A percentile compares a stretch with the other conserved stretches of the same genome.
These are phyloP conservation scores for Stegodyphus dumicola DNA, from an alignment of 1,140 invertebrate species.

Conservation along the genomic window DNA sequence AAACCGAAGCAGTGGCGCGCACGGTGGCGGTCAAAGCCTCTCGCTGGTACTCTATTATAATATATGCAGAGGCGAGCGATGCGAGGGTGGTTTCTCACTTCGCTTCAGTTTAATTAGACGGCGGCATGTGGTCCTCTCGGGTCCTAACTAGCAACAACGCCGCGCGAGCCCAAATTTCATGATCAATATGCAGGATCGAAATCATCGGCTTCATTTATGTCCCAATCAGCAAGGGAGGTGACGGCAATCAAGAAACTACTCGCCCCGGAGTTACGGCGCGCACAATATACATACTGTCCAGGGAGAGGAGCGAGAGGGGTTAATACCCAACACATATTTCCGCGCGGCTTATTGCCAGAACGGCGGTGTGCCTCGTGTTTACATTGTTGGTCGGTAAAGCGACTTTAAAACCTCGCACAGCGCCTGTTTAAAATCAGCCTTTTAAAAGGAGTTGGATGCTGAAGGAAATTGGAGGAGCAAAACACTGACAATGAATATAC, in stretches of 20 bases:
- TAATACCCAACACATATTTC: conserved; percentile 58
- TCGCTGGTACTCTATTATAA: conserved; percentile 57
- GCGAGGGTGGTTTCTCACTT: conserved; percentile 46
- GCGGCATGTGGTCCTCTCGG: conserved; percentile 33
- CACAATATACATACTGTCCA: background rate
- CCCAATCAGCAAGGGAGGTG: conserved; percentile 56
- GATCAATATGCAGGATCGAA: conserved; percentile 50
- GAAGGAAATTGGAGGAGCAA: background rate
- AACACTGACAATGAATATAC: no score
- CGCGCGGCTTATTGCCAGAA: conserved; percentile 42
- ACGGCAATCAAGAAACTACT: conserved; percentile 48
- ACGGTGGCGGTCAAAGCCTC: conserved; percentile 56
- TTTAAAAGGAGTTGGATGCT: conserved; percentile 30
- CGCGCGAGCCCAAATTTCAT: conserved; percentile 31
- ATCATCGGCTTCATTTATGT: conserved; percentile 59
- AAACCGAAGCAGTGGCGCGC: background rate
- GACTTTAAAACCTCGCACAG: conserved; percentile 42
- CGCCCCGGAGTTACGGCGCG: background rate
- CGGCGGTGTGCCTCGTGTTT: conserved; percentile 37
- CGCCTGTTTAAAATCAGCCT: conserved; percentile 32
- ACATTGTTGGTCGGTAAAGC: conserved; percentile 55
- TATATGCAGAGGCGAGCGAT: conserved; percentile 43
- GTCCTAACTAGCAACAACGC: conserved; percentile 31
- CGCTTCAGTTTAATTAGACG: conserved; percentile 59
- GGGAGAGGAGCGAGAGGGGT: background rate